Evolutionary conservation across 2,113 vertebrate genomes (phyloP).

Genomic region (Taxidea taxus): DNA sequence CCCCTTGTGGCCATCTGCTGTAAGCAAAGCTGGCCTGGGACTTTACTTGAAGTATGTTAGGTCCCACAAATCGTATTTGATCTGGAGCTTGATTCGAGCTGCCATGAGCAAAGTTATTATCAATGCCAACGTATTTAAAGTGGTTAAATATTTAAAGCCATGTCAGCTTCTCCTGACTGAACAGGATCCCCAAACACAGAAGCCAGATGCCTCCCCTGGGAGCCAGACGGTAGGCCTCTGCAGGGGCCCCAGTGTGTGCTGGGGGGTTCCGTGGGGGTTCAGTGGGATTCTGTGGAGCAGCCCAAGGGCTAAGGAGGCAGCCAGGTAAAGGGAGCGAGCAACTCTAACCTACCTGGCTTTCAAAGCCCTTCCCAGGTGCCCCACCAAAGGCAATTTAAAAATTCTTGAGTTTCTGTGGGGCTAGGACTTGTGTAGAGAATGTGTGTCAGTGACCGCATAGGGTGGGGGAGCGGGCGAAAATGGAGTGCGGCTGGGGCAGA

Average conservation of each 20-base stretch:
- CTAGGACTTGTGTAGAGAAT: not conserved
- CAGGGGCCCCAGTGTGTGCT: rapidly evolving
- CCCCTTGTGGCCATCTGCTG: not conserved
- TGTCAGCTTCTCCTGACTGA: not conserved
- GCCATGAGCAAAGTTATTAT: conserved; percentile 37
- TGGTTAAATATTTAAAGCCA: conserved; percentile 51
- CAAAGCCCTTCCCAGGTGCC: not conserved
- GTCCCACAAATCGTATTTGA: conserved; percentile 63
- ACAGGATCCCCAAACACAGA: not conserved
- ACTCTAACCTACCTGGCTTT: not conserved
- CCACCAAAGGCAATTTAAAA: not conserved
- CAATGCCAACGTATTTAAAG: conserved; percentile 7
- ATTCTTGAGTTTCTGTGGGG: not conserved
- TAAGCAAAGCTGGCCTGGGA: conserved; percentile 24
- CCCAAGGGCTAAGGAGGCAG: not conserved
- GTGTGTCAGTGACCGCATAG: not conserved
- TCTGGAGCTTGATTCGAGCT: conserved; percentile 54
- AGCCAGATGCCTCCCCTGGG: not conserved
- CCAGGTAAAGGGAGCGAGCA: not conserved
- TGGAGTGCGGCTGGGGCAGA: not conserved
- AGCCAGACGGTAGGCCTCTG: not conserved
- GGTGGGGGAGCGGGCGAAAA: not conserved
- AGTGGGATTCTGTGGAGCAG: not conserved
- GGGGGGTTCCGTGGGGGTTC: not conserved
- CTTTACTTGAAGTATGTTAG: conserved; percentile 49